These are phyloP conservation scores for Spinibarbus caldwelli DNA, from an alignment of 2,797 vertebrate species.

Conservation along the genomic window DNA sequence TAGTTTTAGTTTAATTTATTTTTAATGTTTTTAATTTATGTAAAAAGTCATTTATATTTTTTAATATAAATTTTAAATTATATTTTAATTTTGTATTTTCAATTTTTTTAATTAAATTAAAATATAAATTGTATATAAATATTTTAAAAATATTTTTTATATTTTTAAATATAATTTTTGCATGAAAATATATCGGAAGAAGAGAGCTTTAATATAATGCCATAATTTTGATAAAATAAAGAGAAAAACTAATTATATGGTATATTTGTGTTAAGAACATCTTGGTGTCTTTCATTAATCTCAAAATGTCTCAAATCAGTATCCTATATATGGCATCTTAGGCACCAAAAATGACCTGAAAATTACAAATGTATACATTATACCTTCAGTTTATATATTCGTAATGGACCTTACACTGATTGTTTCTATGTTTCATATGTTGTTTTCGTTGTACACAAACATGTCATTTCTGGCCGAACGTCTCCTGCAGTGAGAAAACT, in stretches of 20 bases:
- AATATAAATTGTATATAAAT: too few relatives aligned
- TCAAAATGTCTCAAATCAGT: not conserved
- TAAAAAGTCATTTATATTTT: too few relatives aligned
- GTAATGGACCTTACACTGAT: not conserved
- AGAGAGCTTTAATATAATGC: not conserved
- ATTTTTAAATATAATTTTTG: too few relatives aligned
- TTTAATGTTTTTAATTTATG: too few relatives aligned
- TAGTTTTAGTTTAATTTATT: not conserved
- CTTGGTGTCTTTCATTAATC: not conserved
- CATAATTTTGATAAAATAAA: too few relatives aligned
- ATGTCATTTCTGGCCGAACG: not conserved
- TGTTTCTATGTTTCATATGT: not conserved
- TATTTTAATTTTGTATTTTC: too few relatives aligned
- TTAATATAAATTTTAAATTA: too few relatives aligned
- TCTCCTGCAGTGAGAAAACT: constrained; percentile 2
- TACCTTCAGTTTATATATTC: not conserved
- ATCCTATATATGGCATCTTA: not conserved
- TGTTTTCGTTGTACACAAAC: not conserved
- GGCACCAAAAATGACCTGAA: not conserved
- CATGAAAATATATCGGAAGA: not conserved
- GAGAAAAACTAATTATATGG: too few relatives aligned
- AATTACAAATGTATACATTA: not conserved
- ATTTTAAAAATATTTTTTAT: not conserved
- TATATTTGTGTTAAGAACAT: not conserved
- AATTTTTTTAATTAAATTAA: too few relatives aligned